A percentile compares a stretch with the other conserved stretches of the same genome.
Conservation (phyloP, 2,888 invertebrate species). For the Thymelicus acteon region DNA sequence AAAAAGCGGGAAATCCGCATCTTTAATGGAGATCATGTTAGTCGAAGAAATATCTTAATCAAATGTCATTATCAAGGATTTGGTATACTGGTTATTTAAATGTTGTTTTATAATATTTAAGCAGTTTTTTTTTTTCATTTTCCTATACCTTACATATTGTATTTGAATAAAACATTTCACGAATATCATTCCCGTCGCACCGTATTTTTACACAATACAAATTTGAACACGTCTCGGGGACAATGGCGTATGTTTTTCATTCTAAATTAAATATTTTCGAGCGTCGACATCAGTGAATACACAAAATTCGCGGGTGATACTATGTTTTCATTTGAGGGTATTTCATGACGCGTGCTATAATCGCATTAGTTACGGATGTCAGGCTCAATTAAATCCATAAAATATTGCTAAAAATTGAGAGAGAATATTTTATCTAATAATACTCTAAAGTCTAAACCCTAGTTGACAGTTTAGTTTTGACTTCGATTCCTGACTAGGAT, state of each 20-base stretch:
- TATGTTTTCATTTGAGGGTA: conserved; percentile 8
- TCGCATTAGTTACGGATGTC: conserved; percentile 2
- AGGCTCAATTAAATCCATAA: too few relatives aligned
- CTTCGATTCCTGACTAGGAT: too few relatives aligned
- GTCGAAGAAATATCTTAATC: too few relatives aligned
- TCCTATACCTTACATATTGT: background rate
- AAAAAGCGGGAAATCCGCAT: too few relatives aligned
- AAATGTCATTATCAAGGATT: too few relatives aligned
- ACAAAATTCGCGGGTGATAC: conserved; percentile 10
- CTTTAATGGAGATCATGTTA: too few relatives aligned
- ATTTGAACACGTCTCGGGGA: conserved; percentile 21
- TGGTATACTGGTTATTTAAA: too few relatives aligned
- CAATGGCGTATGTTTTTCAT: conserved; percentile 33
- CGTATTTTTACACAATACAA: conserved; percentile 27
- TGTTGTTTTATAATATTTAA: too few relatives aligned
- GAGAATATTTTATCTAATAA: too few relatives aligned
- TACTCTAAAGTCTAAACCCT: too few relatives aligned
- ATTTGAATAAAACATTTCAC: conserved; percentile 17
- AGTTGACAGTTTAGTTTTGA: too few relatives aligned
- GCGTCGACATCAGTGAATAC: conserved; percentile 14
- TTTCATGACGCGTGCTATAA: conserved; percentile 1
- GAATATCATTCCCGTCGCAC: conserved; percentile 18
- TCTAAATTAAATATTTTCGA: conserved; percentile 30
- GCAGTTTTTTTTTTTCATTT: background rate
- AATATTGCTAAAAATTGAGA: too few relatives aligned